Base-by-base conservation (phyloP, 2,888 invertebrate species). In the Dryococelus australis region DNA sequence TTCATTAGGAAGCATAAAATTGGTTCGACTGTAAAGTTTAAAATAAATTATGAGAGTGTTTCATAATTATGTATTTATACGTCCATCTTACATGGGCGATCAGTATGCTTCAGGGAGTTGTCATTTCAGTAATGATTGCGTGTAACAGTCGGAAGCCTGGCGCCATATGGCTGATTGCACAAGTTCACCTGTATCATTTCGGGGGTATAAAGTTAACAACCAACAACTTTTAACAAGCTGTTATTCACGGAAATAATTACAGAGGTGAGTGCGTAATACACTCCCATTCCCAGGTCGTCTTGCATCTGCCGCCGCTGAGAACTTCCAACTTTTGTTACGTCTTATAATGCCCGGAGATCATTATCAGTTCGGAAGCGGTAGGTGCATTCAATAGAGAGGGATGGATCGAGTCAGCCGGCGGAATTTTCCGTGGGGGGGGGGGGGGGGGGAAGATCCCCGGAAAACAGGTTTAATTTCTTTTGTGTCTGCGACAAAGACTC, bases 391-490 rank as follows among this genome's bases (percentile, higher is more conserved):
- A 35, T 35, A 35, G 35, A 35, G 51, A n/a, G n/a, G n/a, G n/a
- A n/a, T n/a, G n/a, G n/a, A n/a, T n/a, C n/a, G n/a, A n/a, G n/a
- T n/a, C n/a, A n/a, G n/a, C n/a, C n/a, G n/a, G n/a, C n/a, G n/a
- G n/a, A n/a, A n/a, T n/a, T n/a, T n/a, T n/a, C n/a, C n/a, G n/a
- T n/a, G n/a, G n/a, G n/a, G n/a, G n/a, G n/a, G n/a, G n/a, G 65
- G 13, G 65, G 65, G 13, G 65, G 65, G 65, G 65, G 65, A 24
- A 65, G 65, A 13, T 24, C 65, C 20, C 65, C 16, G 65, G 65
- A 65, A 65, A 65, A 65, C 65, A 65, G 65, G 65, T 65, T 65
- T 65, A 65, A 65, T 65, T 65, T 65, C 65, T 65, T 65, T 65
- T 65, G 65, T 65, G 65, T 20, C 65, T 20, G 13, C 65, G 65